Conservation (phyloP, 1,140 invertebrate genomes). For the Camponotus pennsylvanicus region DNA sequence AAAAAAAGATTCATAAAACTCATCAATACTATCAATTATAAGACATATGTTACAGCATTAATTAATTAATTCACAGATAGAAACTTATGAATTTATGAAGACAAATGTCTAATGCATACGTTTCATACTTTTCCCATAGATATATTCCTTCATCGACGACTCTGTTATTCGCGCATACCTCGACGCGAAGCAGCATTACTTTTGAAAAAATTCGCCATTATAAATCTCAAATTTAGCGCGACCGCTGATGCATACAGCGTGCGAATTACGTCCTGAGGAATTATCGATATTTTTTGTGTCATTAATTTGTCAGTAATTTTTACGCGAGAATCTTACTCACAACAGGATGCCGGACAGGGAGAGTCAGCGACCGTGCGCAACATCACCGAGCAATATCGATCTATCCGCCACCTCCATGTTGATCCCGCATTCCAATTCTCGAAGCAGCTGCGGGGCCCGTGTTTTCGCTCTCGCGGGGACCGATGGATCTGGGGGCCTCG, state of each 20-base stretch:
- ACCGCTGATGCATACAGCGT: constrained; percentile 1
- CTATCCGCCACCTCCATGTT: constrained; percentile 79
- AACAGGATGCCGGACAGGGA: constrained; percentile 66
- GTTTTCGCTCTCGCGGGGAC: background rate
- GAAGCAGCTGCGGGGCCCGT: constrained; percentile 72
- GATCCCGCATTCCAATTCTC: constrained; percentile 79
- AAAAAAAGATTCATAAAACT: background rate
- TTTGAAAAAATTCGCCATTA: constrained; percentile 24
- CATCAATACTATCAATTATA: background rate
- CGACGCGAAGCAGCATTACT: background rate
- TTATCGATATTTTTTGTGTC: background rate
- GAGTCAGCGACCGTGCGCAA: constrained; percentile 74
- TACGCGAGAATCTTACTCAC: constrained; percentile 69
- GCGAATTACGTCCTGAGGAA: background rate
- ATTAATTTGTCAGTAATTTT: background rate
- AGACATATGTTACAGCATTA: background rate
- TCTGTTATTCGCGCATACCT: background rate
- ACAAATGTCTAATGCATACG: background rate
- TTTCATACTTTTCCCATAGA: background rate
- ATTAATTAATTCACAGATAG: background rate
- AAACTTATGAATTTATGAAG: background rate
- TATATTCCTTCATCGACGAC: background rate
- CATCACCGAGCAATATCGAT: constrained; percentile 77
- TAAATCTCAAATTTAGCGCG: constrained; percentile 57
- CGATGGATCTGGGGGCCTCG: no score